These are phyloP conservation scores for Gadus macrocephalus DNA, from an alignment of 2,113 vertebrate genomes.

Conservation along the genomic window DNA sequence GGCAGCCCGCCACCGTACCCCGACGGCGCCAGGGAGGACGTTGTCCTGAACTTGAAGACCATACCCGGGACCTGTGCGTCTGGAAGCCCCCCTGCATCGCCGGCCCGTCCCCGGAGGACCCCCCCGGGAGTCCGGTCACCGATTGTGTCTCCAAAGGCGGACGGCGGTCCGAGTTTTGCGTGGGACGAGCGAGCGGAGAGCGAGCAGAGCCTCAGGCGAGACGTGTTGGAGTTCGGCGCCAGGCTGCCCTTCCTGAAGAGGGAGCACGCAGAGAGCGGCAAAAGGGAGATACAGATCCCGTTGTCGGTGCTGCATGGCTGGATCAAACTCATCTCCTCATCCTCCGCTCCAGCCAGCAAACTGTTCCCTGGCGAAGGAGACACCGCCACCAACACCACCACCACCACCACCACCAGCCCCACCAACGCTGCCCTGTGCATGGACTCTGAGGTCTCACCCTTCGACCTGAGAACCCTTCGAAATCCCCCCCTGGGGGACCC, in stretches of 20 bases:
- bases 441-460: too few species aligned
- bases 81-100: too few species aligned
- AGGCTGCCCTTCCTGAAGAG: not conserved
- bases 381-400: too few species aligned
- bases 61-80: too few species aligned
- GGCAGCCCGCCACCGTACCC: not conserved
- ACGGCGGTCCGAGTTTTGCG: not conserved
- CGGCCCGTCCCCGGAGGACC: too few species aligned
- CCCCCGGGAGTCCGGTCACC: not conserved
- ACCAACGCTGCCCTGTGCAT: too few species aligned
- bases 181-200: not conserved
- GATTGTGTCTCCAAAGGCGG: conserved; percentile 14
- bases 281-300: conserved; percentile 71
- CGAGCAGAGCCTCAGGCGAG: not conserved
- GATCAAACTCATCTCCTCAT: conserved; percentile 41
- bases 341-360: not conserved
- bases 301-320: conserved; percentile 60
- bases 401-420: too few species aligned
- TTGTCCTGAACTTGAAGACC: too few species aligned
- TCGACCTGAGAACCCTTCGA: too few species aligned
- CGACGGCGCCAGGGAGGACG: too few species aligned
- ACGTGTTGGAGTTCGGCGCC: not conserved
- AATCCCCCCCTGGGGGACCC: too few species aligned
- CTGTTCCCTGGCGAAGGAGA: not conserved
- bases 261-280: not conserved